phyloP scores from a whole-genome alignment of 1,140 invertebrate genomes.

The Drosophila nikananu region DNA sequence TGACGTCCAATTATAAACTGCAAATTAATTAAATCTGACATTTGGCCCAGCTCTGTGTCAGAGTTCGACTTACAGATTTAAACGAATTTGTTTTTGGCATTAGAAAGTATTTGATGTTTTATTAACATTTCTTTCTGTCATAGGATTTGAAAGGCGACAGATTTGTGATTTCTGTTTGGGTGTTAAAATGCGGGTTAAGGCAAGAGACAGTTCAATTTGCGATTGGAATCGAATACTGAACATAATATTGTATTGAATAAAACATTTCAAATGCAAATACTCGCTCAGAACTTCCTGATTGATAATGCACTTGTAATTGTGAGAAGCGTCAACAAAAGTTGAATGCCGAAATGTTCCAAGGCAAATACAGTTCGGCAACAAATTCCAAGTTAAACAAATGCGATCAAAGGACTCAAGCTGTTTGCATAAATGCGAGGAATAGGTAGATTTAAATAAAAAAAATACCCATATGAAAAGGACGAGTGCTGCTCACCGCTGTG shows the following conservation, averaged over 20 bases:
- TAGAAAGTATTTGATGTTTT: background rate
- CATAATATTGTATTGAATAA: background rate
- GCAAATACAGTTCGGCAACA: slow-evolving; percentile 16
- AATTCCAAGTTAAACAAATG: slow-evolving; percentile 7
- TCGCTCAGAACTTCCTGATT: background rate
- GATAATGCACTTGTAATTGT: background rate
- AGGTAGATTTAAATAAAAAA: background rate
- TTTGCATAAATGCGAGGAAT: background rate
- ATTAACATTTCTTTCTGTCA: background rate
- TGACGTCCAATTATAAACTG: background rate
- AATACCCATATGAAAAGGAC: background rate
- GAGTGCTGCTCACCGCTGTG: slow-evolving; percentile 18
- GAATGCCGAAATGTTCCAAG: slow-evolving; percentile 8
- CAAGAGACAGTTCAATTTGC: background rate
- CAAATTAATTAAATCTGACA: slow-evolving; percentile 8
- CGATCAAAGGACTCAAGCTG: slow-evolving; percentile 2
- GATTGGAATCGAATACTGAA: background rate
- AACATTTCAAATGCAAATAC: background rate
- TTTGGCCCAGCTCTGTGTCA: slow-evolving; percentile 1
- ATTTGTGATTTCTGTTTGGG: background rate
- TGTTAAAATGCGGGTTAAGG: background rate
- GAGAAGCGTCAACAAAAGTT: slow-evolving; percentile 8
- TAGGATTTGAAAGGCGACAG: background rate
- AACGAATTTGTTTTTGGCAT: background rate
- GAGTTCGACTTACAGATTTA: background rate